Base-by-base conservation (phyloP, 2,888 invertebrate genomes). In the Muschampia plurimacula region DNA sequence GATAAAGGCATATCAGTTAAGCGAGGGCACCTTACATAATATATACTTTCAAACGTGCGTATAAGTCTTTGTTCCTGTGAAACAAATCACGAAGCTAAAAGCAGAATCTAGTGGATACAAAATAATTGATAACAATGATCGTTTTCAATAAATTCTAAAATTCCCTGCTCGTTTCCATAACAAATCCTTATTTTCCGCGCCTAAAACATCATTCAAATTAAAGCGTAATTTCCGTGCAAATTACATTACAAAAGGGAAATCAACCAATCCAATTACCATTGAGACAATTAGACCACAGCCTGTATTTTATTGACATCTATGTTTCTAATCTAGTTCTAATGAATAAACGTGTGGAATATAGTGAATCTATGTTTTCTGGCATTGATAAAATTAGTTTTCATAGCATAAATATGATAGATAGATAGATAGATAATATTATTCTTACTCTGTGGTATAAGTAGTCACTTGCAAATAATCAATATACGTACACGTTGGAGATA, bases 221-320 rank as follows among this genome's bases (percentile, higher is more conserved):
- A 63, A 62, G 15, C n/a, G 41, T 62, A 62, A 62, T 41, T 15
- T 41, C 62, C 62, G 36, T 62, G 62, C 32, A 62, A 62, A 62
- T 67, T 22, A 64, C 69, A 52, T 39, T 39, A 22, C 52, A 55
- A 49, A 63, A 69, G 52, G 39, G 63, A 41, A 63, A 69, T 69
- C 32, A 55, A 55, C 69, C 60, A 36, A 41, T 44, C 55, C 69
- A 69, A 69, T 69, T 69, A 69, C 63, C 52, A 52, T 62, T 55
- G 52, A 69, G 69, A 52, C 69, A 63, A 63, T 69, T 69, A 69
- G 63, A 69, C 63, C 63, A 12, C 52, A 41, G 63, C 41, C 52
- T 55, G 63, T 63, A 41, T 63, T 69, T 63, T 69, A 69, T 55
- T 63, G 55, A 63, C 28, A 41, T 22, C 9, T 55, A 55, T 55